A percentile compares a stretch with the other conserved stretches of the same genome.
Evolutionary conservation across 2,888 invertebrate species (phyloP).

Genomic region (Leptinotarsa haldemani): DNA sequence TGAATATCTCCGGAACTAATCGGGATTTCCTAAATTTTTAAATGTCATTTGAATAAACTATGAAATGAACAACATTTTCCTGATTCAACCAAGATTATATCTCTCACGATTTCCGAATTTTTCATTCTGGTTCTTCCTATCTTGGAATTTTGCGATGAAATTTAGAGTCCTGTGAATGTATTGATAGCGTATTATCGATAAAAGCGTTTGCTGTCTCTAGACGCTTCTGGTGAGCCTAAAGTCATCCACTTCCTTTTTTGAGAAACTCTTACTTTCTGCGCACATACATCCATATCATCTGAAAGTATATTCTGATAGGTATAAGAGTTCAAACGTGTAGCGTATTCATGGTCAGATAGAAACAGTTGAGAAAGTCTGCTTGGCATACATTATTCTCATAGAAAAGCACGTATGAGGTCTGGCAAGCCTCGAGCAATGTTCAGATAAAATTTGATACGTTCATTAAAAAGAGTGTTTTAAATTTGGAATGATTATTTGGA

Average conservation of each 20-base stretch:
- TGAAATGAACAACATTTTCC: no score
- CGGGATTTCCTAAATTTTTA: no score
- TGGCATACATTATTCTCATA: conserved; percentile 27
- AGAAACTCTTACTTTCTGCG: background rate
- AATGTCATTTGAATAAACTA: no score
- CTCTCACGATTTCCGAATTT: no score
- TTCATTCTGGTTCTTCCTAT: no score
- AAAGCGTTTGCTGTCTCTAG: no score
- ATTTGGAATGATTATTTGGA: background rate
- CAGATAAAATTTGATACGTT: background rate
- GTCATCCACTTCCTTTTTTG: background rate
- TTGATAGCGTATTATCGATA: no score
- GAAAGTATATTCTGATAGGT: conserved; percentile 22
- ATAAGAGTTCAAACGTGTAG: conserved; percentile 20
- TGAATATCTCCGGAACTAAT: no score
- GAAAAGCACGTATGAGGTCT: background rate
- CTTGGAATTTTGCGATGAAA: no score
- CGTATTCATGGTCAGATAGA: conserved; percentile 21
- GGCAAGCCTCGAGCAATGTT: background rate
- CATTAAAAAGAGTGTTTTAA: background rate
- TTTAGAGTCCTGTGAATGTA: no score
- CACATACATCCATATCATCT: background rate
- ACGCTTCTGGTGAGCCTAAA: no score
- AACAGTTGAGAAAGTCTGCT: conserved; percentile 22
- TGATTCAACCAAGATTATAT: no score